Conservation (phyloP, 2,797 vertebrate genomes). For the Momotus momota region DNA sequence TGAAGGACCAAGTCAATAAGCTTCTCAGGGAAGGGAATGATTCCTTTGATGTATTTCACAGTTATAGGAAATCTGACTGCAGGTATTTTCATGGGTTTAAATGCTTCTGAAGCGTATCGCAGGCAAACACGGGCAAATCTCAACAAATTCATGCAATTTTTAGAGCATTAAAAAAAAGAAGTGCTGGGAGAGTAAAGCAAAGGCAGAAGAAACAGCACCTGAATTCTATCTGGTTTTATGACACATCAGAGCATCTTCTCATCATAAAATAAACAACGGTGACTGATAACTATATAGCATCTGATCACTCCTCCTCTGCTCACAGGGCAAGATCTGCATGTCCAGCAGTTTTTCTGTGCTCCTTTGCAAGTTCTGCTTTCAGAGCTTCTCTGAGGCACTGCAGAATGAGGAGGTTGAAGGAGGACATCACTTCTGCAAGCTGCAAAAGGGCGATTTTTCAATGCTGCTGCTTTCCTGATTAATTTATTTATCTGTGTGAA, state of each 20-base stretch:
- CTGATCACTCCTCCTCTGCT: not conserved
- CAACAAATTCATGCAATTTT: not conserved
- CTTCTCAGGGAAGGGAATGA: accelerated
- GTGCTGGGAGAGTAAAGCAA: not conserved
- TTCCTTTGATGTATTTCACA: not conserved
- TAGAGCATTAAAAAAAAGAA: not conserved
- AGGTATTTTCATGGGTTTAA: not conserved
- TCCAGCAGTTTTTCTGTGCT: not conserved
- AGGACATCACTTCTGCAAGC: not conserved
- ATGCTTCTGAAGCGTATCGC: not conserved
- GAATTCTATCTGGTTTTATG: not conserved
- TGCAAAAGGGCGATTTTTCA: not conserved
- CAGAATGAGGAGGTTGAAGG: not conserved
- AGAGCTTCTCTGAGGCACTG: not conserved
- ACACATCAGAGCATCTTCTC: not conserved
- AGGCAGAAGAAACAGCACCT: not conserved
- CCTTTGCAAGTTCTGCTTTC: not conserved
- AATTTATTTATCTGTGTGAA: not conserved
- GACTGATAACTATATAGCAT: not conserved
- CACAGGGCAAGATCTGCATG: not conserved
- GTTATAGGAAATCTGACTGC: not conserved
- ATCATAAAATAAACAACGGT: not conserved
- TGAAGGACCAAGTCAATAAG: not conserved
- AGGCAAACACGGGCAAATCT: not conserved
- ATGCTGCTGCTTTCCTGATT: not conserved